phyloP scores from a whole-genome alignment of 2,113 vertebrate genomes.

The Festucalex cinctus region DNA sequence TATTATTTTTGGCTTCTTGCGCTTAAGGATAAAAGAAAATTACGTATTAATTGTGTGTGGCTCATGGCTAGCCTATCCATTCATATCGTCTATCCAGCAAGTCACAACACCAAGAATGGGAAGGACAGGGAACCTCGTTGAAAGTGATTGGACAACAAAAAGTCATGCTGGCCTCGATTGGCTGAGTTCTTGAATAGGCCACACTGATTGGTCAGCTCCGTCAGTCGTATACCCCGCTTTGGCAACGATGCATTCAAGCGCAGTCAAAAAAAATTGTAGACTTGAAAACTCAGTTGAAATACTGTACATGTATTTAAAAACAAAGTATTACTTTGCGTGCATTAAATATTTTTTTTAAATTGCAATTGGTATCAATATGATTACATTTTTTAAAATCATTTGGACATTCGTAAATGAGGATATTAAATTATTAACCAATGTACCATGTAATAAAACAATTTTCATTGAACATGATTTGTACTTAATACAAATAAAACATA shows the following conservation, averaged over 20 bases:
- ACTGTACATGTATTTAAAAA: not conserved
- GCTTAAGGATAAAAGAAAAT: not conserved
- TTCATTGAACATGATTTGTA: too few species aligned
- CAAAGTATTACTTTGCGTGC: not conserved
- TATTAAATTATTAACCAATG: too few species aligned
- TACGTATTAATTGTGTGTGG: not conserved
- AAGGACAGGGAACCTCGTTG: not conserved
- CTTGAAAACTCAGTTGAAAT: not conserved
- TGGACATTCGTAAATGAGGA: too few species aligned
- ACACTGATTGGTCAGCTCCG: conserved; percentile 9
- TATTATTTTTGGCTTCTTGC: not conserved
- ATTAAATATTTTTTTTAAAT: too few species aligned
- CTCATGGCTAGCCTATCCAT: conserved; percentile 6
- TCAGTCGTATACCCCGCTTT: conserved; percentile 13
- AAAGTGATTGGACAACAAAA: conserved; percentile 40
- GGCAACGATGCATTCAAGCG: conserved; percentile 32
- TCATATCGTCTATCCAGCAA: conserved; percentile 5
- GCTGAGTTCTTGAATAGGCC: not conserved
- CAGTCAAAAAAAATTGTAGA: not conserved
- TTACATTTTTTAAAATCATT: too few species aligned
- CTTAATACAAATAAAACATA: too few species aligned
- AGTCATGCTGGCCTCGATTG: conserved; percentile 13
- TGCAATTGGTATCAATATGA: too few species aligned
- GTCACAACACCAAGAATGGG: not conserved
- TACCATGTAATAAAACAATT: too few species aligned